phyloP scores from a whole-genome alignment of 1,140 invertebrate species.

The Phymastichus coffea region DNA sequence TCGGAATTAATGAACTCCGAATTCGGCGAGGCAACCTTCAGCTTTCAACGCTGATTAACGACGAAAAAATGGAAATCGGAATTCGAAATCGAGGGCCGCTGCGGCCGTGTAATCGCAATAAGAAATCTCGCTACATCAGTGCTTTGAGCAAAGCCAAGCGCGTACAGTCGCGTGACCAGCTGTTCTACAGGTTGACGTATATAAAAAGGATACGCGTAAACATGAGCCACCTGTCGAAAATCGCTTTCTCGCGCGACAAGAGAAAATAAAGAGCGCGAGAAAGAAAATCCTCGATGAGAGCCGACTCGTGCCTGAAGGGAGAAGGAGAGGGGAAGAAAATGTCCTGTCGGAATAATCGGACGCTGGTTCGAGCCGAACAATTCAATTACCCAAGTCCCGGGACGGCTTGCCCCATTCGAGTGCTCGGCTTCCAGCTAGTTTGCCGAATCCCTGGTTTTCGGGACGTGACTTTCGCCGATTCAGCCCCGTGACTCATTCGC shows the following conservation, averaged over 20 bases:
- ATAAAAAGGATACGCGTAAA: neutral
- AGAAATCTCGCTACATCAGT: constrained; percentile 18
- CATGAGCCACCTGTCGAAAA: neutral
- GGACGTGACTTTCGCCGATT: neutral
- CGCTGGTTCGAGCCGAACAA: constrained; percentile 8
- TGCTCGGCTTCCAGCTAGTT: neutral
- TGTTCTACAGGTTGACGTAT: too few species aligned
- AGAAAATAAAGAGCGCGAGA: neutral
- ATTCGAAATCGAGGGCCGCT: neutral
- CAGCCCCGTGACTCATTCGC: neutral
- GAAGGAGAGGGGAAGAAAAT: neutral
- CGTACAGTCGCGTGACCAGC: neutral
- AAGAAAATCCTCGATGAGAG: neutral
- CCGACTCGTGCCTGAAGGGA: neutral
- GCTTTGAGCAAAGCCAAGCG: neutral
- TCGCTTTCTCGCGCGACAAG: neutral
- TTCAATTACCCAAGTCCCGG: constrained; percentile 6
- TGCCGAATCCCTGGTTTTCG: neutral
- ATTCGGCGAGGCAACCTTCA: too few species aligned
- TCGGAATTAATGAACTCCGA: too few species aligned
- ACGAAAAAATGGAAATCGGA: constrained; percentile 23
- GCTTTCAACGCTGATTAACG: constrained; percentile 18
- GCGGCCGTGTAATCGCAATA: constrained; percentile 9
- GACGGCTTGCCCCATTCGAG: neutral
- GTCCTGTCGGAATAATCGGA: constrained; percentile 11